Base-by-base conservation (phyloP, 2,113 vertebrate species). In the Varanus salvator region DNA sequence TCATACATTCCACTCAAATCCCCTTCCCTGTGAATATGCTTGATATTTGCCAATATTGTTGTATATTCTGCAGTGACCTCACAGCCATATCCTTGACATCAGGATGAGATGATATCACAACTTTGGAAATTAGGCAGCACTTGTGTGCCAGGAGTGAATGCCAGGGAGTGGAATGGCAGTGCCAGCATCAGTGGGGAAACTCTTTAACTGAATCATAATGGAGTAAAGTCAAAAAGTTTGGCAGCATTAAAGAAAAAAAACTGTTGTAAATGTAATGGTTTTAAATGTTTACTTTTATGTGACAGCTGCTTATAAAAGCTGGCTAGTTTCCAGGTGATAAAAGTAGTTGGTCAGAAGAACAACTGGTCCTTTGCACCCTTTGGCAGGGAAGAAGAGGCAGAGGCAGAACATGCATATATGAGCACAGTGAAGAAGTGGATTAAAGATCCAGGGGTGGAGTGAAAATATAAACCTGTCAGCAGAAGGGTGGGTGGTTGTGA, bases 221-320 rank as follows among this genome's bases (percentile, higher is more conserved):
- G 89, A 87, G 93, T 85, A 14, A 4, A 3, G 85, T 92, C 92
- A 90, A 78, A 91, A 82, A 5, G 8, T 0, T 85, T 78, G 92
- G 0, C 0, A 17, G 86, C 44, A 1, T 86, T 89, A 44, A 71
- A 91, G 93, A 92, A 25, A 44, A 44, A 44, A 75, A 91, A 84
- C 83, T 9, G 84, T 91, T 87, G 89, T 60, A 81, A 89, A 89
- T 52, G 87, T 44, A 8, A 31, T 85, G 91, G 93, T 89, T 94
- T 76, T 50, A 89, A 52, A n/a, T 8, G 94, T 83, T 92, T 91
- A 91, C 93, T 94, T 95, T 95, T 2, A 86, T 94, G 93, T 93
- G 93, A 90, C 96, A 94, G 95, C 95, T 93, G 95, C 92, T 94
- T 19, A 76, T 8, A 3, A 11, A 44, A 85, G 90, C 93, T 94